These are phyloP conservation scores for Leptinotarsa undecemlineata DNA, from an alignment of 1,140 invertebrate species.

Conservation along the genomic window DNA sequence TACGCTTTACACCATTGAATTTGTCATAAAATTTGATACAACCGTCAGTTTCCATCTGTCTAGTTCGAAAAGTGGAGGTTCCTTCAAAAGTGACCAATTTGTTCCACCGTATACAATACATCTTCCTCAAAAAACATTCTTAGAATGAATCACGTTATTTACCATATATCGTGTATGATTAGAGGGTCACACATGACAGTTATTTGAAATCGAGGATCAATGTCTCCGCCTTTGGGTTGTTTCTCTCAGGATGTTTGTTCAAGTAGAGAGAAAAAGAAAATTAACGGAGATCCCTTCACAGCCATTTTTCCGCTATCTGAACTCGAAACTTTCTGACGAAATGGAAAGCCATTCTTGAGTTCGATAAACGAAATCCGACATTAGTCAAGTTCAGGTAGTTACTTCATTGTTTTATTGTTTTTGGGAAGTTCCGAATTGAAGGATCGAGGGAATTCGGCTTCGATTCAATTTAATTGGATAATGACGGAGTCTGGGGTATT, in stretches of 20 bases:
- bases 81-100: too few species aligned
- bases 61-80: too few species aligned
- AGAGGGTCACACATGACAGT: background rate
- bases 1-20: too few species aligned
- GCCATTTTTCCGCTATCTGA: conserved; percentile 7
- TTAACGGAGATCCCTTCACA: conserved; percentile 5
- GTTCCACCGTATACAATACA: too few species aligned
- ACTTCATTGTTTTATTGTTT: conserved; percentile 6
- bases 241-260: conserved; percentile 6
- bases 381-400: conserved; percentile 8
- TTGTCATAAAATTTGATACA: too few species aligned
- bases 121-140: too few species aligned
- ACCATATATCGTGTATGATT: background rate
- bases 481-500: too few species aligned
- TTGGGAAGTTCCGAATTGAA: background rate
- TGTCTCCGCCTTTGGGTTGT: background rate
- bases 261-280: conserved; percentile 3
- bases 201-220: background rate
- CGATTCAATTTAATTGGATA: too few species aligned
- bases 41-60: too few species aligned
- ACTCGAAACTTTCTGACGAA: background rate
- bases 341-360: conserved; percentile 1
- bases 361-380: conserved; percentile 2
- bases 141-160: too few species aligned
- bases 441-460: background rate